Conservation (phyloP, 2,888 invertebrate species). For the Ophion costatus region DNA sequence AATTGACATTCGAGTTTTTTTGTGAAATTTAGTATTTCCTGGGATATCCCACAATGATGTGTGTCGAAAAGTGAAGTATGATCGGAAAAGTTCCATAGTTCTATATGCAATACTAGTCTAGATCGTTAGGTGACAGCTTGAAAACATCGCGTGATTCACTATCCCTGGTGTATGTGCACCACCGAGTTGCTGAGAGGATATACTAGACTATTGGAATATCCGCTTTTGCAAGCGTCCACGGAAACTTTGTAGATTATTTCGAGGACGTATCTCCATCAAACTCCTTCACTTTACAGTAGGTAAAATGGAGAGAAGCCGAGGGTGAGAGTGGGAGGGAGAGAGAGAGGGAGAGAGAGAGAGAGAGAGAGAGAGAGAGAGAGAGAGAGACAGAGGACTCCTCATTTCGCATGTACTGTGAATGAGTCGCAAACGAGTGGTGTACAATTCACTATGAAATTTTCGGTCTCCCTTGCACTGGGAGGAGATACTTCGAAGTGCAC, state of each 20-base stretch:
- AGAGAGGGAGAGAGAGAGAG: not conserved
- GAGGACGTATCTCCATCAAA: slow-evolving; percentile 55
- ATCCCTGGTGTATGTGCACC: not conserved
- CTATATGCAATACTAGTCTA: not conserved
- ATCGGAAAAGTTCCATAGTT: not conserved
- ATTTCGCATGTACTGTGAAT: slow-evolving; percentile 17
- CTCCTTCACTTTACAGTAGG: slow-evolving; percentile 53
- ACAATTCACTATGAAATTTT: slow-evolving; percentile 47
- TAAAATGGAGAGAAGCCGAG: not conserved
- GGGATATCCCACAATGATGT: not conserved
- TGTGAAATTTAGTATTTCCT: not conserved
- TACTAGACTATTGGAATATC: slow-evolving; percentile 68
- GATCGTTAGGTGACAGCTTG: not conserved
- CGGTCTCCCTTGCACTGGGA: slow-evolving; percentile 17
- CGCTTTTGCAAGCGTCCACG: slow-evolving; percentile 72
- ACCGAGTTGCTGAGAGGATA: not conserved
- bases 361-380: not conserved
- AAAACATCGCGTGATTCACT: not conserved
- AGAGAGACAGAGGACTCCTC: slow-evolving; percentile 6
- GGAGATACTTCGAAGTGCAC: slow-evolving; percentile 24
- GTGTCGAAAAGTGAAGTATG: not conserved
- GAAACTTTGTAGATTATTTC: slow-evolving; percentile 73
- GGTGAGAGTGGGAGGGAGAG: not conserved
- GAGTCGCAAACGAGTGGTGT: slow-evolving; percentile 22
- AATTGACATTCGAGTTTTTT: not conserved